These are phyloP conservation scores for Rutpela maculata DNA, from an alignment of 2,888 invertebrate genomes.

Conservation along the genomic window DNA sequence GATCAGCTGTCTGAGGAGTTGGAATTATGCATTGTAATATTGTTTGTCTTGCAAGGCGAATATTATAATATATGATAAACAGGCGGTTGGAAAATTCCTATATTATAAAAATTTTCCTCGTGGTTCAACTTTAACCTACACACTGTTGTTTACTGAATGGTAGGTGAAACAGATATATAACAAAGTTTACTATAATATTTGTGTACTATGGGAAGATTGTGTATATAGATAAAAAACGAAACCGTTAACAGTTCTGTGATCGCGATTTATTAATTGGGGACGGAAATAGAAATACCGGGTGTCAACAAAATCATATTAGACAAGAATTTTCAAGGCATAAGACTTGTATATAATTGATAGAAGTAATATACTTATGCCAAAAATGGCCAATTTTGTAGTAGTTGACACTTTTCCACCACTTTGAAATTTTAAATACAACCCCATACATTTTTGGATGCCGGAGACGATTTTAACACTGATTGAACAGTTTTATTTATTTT, in stretches of 20 bases:
- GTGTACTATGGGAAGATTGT: background rate
- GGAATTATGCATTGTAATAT: background rate
- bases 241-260: background rate
- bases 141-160: background rate
- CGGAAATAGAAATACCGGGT: no score
- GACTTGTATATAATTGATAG: no score
- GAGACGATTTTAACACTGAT: no score
- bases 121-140: slow-evolving; percentile 2
- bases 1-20: background rate
- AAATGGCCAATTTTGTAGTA: no score
- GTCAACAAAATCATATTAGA: no score
- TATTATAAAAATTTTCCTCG: background rate
- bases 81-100: background rate
- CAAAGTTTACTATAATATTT: background rate
- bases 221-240: background rate
- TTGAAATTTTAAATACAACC: no score
- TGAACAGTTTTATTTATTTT: no score
- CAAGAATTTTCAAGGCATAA: no score
- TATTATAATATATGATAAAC: background rate
- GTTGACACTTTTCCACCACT: no score
- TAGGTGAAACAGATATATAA: background rate
- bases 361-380: no score
- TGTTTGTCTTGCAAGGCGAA: background rate
- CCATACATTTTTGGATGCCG: no score
- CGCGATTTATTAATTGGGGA: no score